Percentiles rank a stretch among this genome's conserved stretches.
phyloP scores from a whole-genome alignment of 2,888 invertebrate genomes.

The Thalpophila matura region DNA sequence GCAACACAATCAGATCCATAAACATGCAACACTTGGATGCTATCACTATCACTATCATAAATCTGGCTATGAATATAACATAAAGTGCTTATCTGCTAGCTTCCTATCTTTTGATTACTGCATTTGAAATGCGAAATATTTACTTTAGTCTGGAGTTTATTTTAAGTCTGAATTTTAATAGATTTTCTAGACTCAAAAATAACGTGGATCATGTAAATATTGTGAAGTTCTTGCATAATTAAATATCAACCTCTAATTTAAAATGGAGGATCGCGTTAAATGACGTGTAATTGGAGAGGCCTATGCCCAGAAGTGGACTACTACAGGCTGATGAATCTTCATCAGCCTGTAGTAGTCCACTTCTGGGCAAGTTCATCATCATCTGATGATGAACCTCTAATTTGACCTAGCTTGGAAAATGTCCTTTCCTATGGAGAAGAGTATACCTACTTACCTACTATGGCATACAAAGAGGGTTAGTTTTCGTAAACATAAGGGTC shows the following conservation, averaged over 20 bases:
- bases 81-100: conserved; percentile 36
- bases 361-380: too few species aligned
- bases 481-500: conserved; percentile 23
- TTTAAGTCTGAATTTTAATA: conserved; percentile 24
- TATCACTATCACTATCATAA: conserved; percentile 33
- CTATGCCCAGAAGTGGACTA: too few species aligned
- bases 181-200: too few species aligned
- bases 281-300: too few species aligned
- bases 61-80: conserved; percentile 46
- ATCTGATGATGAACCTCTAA: not conserved
- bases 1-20: conserved; percentile 29
- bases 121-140: conserved; percentile 28
- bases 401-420: not conserved
- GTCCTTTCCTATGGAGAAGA: not conserved
- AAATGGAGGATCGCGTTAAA: too few species aligned
- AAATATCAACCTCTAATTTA: not conserved
- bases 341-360: too few species aligned
- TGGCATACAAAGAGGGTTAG: too few species aligned
- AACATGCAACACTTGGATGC: conserved; percentile 42
- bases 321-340: too few species aligned
- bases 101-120: conserved; percentile 38
- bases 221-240: not conserved
- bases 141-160: not conserved
- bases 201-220: too few species aligned
- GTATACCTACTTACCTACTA: not conserved